Conservation (phyloP, 2,888 invertebrate genomes). For the Coelinius sp. region DNA sequence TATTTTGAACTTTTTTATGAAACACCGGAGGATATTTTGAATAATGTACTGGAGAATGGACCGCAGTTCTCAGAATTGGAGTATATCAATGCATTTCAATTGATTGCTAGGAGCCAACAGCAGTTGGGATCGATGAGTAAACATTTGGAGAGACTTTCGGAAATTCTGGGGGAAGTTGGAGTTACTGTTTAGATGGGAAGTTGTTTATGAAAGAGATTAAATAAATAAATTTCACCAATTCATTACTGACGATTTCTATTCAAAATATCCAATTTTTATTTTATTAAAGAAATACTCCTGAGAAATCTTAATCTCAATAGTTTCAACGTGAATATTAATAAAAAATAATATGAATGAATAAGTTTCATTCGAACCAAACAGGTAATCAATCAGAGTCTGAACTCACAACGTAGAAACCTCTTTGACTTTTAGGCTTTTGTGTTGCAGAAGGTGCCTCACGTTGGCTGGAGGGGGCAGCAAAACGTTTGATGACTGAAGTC, state of each 20-base stretch:
- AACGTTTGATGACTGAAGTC: neutral
- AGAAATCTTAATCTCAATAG: neutral
- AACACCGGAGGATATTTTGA: conserved; percentile 86
- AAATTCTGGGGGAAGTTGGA: conserved; percentile 88
- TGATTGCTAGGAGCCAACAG: conserved; percentile 74
- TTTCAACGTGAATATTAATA: neutral
- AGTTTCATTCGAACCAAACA: no score
- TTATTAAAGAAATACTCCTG: neutral
- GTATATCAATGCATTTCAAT: conserved; percentile 77
- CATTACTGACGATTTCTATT: neutral
- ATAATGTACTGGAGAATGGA: conserved; percentile 87
- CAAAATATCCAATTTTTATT: neutral
- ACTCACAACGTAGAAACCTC: conserved; percentile 7
- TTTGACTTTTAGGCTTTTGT: neutral
- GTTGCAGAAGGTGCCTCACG: neutral
- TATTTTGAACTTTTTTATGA: conserved; percentile 90
- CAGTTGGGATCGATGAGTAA: conserved; percentile 73
- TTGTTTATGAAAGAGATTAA: neutral
- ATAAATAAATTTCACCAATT: neutral
- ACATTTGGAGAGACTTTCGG: conserved; percentile 84
- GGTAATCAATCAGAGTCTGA: conserved; percentile 38
- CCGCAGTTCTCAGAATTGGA: conserved; percentile 81
- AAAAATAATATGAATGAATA: neutral
- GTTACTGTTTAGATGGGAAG: conserved; percentile 76
- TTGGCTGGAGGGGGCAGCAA: conserved; percentile 17